Evolutionary conservation across 1,140 invertebrate genomes (phyloP).

Genomic region (Drosophila mayri): DNA sequence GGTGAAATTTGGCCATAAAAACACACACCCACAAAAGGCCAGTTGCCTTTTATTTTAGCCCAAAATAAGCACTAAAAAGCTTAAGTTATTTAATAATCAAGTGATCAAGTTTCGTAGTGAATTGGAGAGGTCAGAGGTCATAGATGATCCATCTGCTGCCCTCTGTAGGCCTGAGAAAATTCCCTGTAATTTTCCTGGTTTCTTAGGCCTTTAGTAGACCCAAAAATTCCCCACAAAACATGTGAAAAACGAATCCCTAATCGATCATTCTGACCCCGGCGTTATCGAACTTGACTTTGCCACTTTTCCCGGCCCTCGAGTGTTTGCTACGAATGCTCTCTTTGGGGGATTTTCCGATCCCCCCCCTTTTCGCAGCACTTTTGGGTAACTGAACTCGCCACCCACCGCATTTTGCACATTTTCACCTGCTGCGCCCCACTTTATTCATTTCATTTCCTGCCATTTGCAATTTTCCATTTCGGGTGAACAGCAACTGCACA

Average conservation of each 20-base stretch:
- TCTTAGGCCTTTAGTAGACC: too few relatives aligned
- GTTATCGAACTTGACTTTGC: conserved; percentile 41
- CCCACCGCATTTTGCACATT: neutral
- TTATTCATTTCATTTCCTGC: conserved; percentile 63
- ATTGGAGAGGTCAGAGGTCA: too few relatives aligned
- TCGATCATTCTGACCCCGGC: conserved; percentile 27
- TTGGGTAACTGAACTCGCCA: conserved; percentile 33
- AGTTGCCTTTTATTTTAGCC: too few relatives aligned
- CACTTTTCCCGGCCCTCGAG: conserved; percentile 13
- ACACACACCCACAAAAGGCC: too few relatives aligned
- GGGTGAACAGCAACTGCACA: conserved; percentile 48
- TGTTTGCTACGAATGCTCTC: conserved; percentile 5
- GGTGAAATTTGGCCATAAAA: conserved; percentile 42
- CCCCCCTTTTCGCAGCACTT: conserved; percentile 1
- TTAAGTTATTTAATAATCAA: too few relatives aligned
- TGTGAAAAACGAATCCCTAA: neutral
- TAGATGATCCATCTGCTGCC: too few relatives aligned
- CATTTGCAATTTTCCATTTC: conserved; percentile 57
- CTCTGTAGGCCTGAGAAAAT: too few relatives aligned
- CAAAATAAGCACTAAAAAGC: too few relatives aligned
- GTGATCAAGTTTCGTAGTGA: too few relatives aligned
- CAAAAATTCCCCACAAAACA: neutral
- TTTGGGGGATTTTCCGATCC: neutral
- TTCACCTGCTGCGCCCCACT: conserved; percentile 11
- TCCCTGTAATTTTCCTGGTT: too few relatives aligned